These are phyloP conservation scores for Neodiprion fabricii DNA, from an alignment of 1,140 invertebrate species.

Conservation along the genomic window DNA sequence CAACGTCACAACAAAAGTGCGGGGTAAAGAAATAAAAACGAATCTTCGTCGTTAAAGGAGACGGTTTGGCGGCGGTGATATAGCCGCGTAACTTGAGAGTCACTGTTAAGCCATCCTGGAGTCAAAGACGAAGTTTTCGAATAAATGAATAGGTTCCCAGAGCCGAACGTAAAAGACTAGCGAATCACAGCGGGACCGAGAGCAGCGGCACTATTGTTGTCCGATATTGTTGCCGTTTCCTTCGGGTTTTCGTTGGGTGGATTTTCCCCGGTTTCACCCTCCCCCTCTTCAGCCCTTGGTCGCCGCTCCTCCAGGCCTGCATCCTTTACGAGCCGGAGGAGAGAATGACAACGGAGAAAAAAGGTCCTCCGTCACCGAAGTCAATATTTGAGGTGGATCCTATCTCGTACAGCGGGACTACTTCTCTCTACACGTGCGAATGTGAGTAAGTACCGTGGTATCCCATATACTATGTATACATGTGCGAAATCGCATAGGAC, in stretches of 20 bases:
- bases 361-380: conserved; percentile 6
- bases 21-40: not conserved
- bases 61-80: too few species aligned
- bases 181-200: not conserved
- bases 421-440: too few species aligned
- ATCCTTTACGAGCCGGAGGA: not conserved
- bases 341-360: not conserved
- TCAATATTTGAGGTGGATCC: conserved; percentile 5
- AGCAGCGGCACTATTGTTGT: not conserved
- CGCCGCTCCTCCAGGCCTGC: not conserved
- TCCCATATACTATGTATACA: too few species aligned
- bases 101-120: not conserved
- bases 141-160: conserved; percentile 4
- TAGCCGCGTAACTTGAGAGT: not conserved
- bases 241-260: not conserved
- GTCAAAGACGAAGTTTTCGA: not conserved
- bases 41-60: not conserved
- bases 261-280: not conserved
- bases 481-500: too few species aligned
- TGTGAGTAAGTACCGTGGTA: too few species aligned
- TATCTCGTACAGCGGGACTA: not conserved
- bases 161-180: not conserved
- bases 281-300: not conserved
- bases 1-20: not conserved
- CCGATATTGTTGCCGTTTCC: not conserved